Evolutionary conservation across 2,113 vertebrate genomes (phyloP), one percentile per base, ranked within the genome.

Genomic region (Mormoops blainvillei): DNA sequence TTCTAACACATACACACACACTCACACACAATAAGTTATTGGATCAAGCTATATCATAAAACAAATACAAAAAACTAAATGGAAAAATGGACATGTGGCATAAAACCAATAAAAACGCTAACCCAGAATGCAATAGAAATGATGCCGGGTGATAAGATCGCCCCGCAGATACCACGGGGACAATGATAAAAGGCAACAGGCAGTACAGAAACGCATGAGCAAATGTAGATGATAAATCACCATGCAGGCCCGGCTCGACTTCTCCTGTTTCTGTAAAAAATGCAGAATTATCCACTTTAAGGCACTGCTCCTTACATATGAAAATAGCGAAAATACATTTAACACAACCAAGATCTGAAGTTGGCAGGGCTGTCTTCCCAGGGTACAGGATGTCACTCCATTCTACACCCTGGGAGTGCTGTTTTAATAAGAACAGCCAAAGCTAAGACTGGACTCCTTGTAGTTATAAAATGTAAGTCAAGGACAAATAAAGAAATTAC

Each of bases 61-160:
- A 92, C 68, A 89, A 83, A 87, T 58, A 38, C 18, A 36, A 82
- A 90, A 96, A 52, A 86, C 22, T n/a, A 89, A 88, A 74, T 77
- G 38, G 91, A 45, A 73, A 96, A 90, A 71, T 18, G 18, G 26
- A 41, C 82, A 38, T 13, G 14, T 38, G 14, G 20, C 63, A 67
- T 54, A 70, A 71, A 94, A 28, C 22, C 67, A 87, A 71, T 24
- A 65, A 67, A 85, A 54, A 3, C 41, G 43, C 83, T 54, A 74
- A 9, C 24, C 28, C 61, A 74, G 77, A 54, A 0, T 41, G 50
- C 19, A 67, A 18, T 0, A 48, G 71, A 93, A 36, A 56, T 3
- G 52, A 74, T 14, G 61, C 26, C 26, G 10, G 16, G 14, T 45
- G 76, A 45, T 74, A 36, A 41, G 38, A 61, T 22, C 52, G 16